phyloP scores from a whole-genome alignment of 1,140 invertebrate species.

The Bombus pyrosoma region DNA sequence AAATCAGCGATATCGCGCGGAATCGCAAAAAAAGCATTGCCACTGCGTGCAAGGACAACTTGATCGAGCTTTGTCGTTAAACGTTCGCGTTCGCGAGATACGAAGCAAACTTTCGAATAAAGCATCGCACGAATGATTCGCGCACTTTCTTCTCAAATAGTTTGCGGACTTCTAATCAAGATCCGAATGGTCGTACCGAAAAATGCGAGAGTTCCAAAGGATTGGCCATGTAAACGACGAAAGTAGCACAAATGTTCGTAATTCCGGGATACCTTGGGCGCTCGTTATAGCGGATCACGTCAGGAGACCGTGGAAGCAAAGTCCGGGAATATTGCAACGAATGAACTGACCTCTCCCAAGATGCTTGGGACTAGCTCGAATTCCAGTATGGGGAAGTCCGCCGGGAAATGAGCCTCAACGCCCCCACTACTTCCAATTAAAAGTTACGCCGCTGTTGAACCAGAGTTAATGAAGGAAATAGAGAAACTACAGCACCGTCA shows the following conservation, averaged over 20 bases:
- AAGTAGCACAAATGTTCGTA: slow-evolving; percentile 7
- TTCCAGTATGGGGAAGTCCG: slow-evolving; percentile 75
- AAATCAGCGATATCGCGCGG: not conserved
- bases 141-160: not conserved
- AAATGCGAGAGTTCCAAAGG: not conserved
- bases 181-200: not conserved
- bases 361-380: slow-evolving; percentile 68
- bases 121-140: no score
- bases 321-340: slow-evolving; percentile 64
- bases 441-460: slow-evolving; percentile 80
- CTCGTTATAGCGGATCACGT: slow-evolving; percentile 42
- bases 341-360: slow-evolving; percentile 77
- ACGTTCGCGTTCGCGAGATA: not conserved
- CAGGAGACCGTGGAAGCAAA: slow-evolving; percentile 36
- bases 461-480: slow-evolving; percentile 81
- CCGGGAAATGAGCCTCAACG: slow-evolving; percentile 80
- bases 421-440: slow-evolving; percentile 81
- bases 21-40: not conserved
- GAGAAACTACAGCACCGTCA: slow-evolving; percentile 74
- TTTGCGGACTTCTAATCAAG: not conserved
- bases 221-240: not conserved
- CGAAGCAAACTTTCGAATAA: no score
- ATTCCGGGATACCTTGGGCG: slow-evolving; percentile 45
- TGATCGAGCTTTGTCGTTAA: not conserved
- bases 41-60: not conserved